Evolutionary conservation across 2,113 vertebrate species (phyloP).

Genomic region (Tachycineta bicolor): DNA sequence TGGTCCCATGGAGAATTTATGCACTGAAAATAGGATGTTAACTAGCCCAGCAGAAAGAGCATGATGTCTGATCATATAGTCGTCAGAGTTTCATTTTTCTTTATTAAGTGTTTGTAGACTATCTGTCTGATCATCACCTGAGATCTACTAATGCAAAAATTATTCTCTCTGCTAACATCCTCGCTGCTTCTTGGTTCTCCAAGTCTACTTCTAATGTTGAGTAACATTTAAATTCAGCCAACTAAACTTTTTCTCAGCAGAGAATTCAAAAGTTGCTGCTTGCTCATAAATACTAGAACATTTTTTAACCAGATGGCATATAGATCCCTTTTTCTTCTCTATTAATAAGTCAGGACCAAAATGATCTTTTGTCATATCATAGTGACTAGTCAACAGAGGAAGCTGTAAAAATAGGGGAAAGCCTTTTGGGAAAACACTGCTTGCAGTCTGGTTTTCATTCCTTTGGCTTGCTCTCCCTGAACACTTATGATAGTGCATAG

Average conservation of each 20-base stretch:
- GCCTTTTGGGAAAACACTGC: neutral
- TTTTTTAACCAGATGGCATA: neutral
- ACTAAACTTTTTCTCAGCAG: conserved; percentile 12
- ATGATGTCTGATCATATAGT: conserved; percentile 61
- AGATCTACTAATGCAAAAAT: conserved; percentile 65
- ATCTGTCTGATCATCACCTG: conserved; percentile 43
- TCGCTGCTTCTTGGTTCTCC: conserved; percentile 36
- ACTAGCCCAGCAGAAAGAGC: conserved; percentile 67
- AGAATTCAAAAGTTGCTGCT: conserved; percentile 36
- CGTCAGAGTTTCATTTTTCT: conserved; percentile 69
- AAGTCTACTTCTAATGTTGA: conserved; percentile 37
- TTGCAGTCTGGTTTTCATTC: neutral
- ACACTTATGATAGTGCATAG: fast-evolving
- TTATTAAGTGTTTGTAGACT: conserved; percentile 50
- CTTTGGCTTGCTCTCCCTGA: neutral
- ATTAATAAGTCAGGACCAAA: conserved; percentile 27
- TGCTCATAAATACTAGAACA: neutral
- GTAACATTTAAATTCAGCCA: conserved; percentile 24
- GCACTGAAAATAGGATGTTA: conserved; percentile 53
- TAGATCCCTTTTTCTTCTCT: neutral
- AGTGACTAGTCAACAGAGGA: neutral
- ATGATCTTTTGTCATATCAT: conserved; percentile 23
- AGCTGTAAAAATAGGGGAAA: neutral
- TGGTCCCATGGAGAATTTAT: conserved; percentile 52
- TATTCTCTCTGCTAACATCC: conserved; percentile 6